Base-by-base conservation (phyloP, 2,113 vertebrate species). In the Marmota flaviventris region DNA sequence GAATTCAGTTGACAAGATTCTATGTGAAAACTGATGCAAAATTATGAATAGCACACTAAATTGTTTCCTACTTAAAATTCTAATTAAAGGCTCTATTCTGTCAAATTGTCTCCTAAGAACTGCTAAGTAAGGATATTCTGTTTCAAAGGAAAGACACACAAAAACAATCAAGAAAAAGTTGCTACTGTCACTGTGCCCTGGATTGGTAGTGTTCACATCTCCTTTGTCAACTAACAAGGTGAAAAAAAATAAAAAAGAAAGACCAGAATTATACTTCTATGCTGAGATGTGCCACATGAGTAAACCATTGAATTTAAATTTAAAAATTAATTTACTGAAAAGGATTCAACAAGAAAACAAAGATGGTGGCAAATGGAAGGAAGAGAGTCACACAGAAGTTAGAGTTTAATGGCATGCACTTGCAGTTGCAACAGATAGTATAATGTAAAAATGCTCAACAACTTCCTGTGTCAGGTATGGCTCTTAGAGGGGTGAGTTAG, bases 1-100 rank as follows among this genome's bases (percentile, higher is more conserved):
- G 39, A 95, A 95, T 86, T 97, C 22, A 67, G 6, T 34, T 92
- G 34, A 89, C 25, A 93, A 91, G 45, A 89, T 45, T 94, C 34
- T 85, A 45, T 37, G 51, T 73, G 67, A 83, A 94, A 89, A 77
- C 76, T 51, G 2, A 53, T 48, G 37, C 2, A 79, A 86, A 96
- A 91, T 92, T 67, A 87, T 29, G 42, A 92, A 7, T 69, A 95
- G 48, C 25, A 69, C 4, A 39, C 76, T 42, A 86, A 96, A 75
- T 45, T 84, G 27, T 78, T 91, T 87, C n/a, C 37, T 78, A 93
- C 56, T 92, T 86, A 77, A 89, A 70, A 94, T 61, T 53, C 17
- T 75, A 91, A 87, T 53, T 73, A 48, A 93, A 34, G 27, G 11
- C 77, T 91, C 58, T 95, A 27, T 73, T 93, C 48, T 85, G 27